These are phyloP conservation scores for Cheirogaleus major DNA, from an alignment of 2,797 vertebrate genomes.

Conservation along the genomic window DNA sequence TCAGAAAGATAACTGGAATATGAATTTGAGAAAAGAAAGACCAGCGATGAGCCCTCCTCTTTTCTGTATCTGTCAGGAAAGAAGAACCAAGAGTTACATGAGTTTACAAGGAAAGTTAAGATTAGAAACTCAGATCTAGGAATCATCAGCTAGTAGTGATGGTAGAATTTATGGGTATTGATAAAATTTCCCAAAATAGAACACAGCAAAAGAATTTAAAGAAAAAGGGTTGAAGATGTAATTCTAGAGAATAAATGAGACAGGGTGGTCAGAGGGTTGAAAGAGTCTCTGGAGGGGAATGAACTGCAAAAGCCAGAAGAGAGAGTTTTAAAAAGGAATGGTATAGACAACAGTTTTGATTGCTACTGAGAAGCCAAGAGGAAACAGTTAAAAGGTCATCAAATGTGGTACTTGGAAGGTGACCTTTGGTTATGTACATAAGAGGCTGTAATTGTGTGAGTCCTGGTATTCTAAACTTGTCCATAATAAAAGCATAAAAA, in stretches of 20 bases:
- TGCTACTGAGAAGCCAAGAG: background rate
- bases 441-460: background rate
- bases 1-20: background rate
- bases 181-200: slow-evolving; percentile 5
- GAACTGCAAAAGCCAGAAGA: slow-evolving; percentile 3
- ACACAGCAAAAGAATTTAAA: background rate
- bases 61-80: background rate
- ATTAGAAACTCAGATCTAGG: background rate
- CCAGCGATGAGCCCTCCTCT: background rate
- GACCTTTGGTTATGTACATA: background rate
- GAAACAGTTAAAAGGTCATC: background rate
- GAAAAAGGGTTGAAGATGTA: background rate
- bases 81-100: background rate
- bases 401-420: background rate
- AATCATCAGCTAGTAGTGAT: background rate
- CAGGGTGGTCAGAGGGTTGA: background rate
- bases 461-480: background rate
- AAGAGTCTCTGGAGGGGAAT: background rate
- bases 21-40: background rate
- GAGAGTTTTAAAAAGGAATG: background rate
- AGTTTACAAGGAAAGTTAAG: background rate
- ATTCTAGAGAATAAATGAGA: background rate
- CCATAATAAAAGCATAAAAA: slow-evolving; percentile 5
- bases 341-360: background rate
- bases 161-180: background rate